Evolutionary conservation across 1,140 invertebrate genomes (phyloP).

Genomic region (Drosophila fuyamai): DNA sequence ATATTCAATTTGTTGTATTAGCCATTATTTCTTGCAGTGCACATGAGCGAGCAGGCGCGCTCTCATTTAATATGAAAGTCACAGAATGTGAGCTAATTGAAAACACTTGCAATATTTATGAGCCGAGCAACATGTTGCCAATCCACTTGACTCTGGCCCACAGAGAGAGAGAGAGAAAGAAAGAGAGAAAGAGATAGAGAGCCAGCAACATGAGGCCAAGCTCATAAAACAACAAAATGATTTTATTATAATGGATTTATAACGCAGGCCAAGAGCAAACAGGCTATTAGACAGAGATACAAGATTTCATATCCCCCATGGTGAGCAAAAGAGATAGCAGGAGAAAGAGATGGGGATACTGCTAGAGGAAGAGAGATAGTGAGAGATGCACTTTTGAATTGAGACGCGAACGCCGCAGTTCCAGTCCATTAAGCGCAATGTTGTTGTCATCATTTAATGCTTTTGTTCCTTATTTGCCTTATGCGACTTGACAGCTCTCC

Average conservation of each 20-base stretch:
- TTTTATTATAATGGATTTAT: conserved; percentile 84
- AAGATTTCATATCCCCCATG: not conserved
- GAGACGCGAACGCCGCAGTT: conserved; percentile 68
- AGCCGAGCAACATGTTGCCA: conserved; percentile 75
- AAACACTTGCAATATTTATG: conserved; percentile 84
- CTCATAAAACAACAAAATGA: conserved; percentile 84
- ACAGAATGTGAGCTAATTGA: conserved; percentile 84
- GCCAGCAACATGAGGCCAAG: conserved; percentile 78
- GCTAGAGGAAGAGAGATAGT: conserved; percentile 15
- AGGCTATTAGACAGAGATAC: conserved; percentile 42
- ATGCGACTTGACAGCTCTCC: conserved; percentile 38
- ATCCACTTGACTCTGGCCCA: conserved; percentile 69
- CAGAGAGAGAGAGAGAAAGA: conserved; percentile 2
- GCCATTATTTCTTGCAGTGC: conserved; percentile 18
- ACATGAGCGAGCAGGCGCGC: conserved; percentile 43
- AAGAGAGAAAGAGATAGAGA: not conserved
- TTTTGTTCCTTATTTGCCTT: conserved; percentile 66
- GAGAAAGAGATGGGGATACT: conserved; percentile 3
- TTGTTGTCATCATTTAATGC: conserved; percentile 83
- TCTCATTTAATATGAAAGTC: conserved; percentile 83
- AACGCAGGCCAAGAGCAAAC: conserved; percentile 79
- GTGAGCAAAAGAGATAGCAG: conserved; percentile 1
- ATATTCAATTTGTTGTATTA: too few relatives aligned
- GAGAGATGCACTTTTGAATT: conserved; percentile 70
- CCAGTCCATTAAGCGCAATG: conserved; percentile 79